phyloP scores from a whole-genome alignment of 2,113 vertebrate genomes.

The Passer domesticus region DNA sequence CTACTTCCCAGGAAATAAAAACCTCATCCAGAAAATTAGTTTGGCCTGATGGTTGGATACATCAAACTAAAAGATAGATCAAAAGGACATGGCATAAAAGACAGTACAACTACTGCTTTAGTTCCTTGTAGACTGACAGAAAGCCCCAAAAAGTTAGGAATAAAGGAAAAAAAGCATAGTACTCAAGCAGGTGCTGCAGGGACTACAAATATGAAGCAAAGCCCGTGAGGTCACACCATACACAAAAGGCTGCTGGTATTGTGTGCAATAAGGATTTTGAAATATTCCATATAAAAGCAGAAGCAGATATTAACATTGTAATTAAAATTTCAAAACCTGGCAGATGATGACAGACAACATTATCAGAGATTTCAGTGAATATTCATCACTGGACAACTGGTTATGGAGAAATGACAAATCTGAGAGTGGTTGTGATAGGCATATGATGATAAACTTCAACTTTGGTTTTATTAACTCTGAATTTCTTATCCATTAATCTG shows the following conservation, averaged over 20 bases:
- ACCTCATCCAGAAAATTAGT: not conserved
- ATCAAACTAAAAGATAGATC: not conserved
- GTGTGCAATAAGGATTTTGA: not conserved
- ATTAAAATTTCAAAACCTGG: not conserved
- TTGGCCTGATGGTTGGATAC: not conserved
- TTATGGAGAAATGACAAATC: not conserved
- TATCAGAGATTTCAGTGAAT: not conserved
- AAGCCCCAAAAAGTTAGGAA: not conserved
- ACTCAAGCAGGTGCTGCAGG: not conserved
- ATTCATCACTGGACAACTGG: not conserved
- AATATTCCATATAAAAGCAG: not conserved
- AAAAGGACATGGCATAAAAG: not conserved
- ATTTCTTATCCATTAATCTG: not conserved
- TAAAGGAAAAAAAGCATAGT: not conserved
- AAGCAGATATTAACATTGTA: not conserved
- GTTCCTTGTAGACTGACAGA: not conserved
- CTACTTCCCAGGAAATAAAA: not conserved
- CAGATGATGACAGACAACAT: not conserved
- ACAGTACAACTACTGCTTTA: not conserved
- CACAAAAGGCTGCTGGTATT: not conserved
- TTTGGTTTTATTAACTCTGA: not conserved
- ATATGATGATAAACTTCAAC: not conserved
- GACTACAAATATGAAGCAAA: not conserved
- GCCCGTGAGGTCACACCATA: not conserved
- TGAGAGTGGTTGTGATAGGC: accelerated